Evolutionary conservation across 1,140 invertebrate genomes (phyloP).

Genomic region (Sesamia nonagrioides): DNA sequence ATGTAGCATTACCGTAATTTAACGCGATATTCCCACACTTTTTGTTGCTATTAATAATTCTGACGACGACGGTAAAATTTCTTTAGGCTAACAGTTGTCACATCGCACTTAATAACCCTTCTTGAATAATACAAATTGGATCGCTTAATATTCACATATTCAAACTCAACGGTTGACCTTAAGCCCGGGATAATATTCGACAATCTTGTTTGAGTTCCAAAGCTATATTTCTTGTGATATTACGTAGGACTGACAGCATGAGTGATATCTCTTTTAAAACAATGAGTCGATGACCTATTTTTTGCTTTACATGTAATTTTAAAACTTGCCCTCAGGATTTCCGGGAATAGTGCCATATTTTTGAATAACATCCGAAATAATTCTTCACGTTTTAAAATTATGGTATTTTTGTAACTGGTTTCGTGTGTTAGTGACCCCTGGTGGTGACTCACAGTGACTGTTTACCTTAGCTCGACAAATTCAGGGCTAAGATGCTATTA

Average conservation of each 20-base stretch:
- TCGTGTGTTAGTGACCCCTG: slow-evolving; percentile 66
- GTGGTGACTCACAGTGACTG: slow-evolving; percentile 64
- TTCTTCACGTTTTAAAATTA: slow-evolving; percentile 62
- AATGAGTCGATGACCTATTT: slow-evolving; percentile 62
- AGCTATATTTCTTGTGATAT: not conserved
- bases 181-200: slow-evolving; percentile 19
- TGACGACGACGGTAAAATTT: not conserved
- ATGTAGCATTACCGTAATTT: not conserved
- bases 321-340: slow-evolving; percentile 46
- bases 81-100: slow-evolving; percentile 28
- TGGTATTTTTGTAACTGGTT: slow-evolving; percentile 71
- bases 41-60: not conserved
- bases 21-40: not conserved
- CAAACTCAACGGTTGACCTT: slow-evolving; percentile 26
- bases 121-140: slow-evolving; percentile 11
- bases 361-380: slow-evolving; percentile 59
- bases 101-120: slow-evolving; percentile 16
- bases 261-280: slow-evolving; percentile 34
- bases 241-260: slow-evolving; percentile 14
- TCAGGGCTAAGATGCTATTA: slow-evolving; percentile 42
- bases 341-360: slow-evolving; percentile 66
- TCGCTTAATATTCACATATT: slow-evolving; percentile 28
- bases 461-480: slow-evolving; percentile 61
- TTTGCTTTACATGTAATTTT: slow-evolving; percentile 52
- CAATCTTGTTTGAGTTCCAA: not conserved